Evolutionary conservation across 2,113 vertebrate genomes (phyloP).

Genomic region (Tragelaphus buxtoni): DNA sequence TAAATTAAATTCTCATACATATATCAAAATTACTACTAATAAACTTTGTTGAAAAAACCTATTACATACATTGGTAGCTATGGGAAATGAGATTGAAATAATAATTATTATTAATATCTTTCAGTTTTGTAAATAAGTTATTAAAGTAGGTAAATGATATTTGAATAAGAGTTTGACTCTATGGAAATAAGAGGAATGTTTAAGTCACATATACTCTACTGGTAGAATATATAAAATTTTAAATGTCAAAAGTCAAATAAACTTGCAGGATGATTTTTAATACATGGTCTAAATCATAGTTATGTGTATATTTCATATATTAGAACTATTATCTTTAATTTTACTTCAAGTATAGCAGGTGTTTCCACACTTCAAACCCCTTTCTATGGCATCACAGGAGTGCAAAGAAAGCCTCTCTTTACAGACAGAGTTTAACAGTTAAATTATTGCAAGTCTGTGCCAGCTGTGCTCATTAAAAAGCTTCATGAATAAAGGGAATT

Average conservation of each 20-base stretch:
- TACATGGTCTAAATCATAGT: neutral
- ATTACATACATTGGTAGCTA: neutral
- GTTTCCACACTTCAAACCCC: neutral
- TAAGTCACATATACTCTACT: neutral
- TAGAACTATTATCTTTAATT: neutral
- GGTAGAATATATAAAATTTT: neutral
- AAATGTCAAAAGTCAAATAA: neutral
- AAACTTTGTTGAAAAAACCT: neutral
- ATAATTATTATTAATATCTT: too few relatives aligned
- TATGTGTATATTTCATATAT: neutral
- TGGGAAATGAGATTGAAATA: neutral
- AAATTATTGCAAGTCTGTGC: neutral
- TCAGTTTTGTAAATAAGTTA: too few relatives aligned
- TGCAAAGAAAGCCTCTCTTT: neutral
- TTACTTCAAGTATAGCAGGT: neutral
- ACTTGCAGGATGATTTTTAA: neutral
- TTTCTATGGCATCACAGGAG: neutral
- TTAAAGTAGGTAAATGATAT: too few relatives aligned
- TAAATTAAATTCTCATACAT: neutral
- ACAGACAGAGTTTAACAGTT: neutral
- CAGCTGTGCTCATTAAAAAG: neutral
- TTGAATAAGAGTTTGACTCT: too few relatives aligned
- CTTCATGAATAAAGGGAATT: neutral
- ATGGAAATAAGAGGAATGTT: neutral
- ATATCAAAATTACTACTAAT: neutral